These are phyloP conservation scores for Falco punctatus DNA, from an alignment of 2,113 vertebrate genomes.

Conservation along the genomic window DNA sequence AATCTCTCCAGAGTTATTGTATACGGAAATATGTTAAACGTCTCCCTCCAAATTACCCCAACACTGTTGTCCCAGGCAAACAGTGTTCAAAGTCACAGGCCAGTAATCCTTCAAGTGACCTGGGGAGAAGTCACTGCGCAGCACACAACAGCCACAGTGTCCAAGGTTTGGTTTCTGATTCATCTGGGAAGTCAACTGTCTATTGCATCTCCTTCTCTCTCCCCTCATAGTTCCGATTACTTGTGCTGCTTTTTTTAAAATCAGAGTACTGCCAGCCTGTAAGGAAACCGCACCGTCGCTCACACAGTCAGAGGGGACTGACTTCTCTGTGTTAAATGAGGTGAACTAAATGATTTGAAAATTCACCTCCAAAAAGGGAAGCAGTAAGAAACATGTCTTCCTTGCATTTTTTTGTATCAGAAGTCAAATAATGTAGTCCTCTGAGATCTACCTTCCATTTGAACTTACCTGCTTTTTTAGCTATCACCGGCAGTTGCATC, in stretches of 20 bases:
- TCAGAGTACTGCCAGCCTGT: not conserved
- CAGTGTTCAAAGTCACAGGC: not conserved
- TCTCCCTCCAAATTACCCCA: not conserved
- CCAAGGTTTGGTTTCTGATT: not conserved
- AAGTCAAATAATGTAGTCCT: not conserved
- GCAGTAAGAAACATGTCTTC: not conserved
- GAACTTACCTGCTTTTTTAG: constrained; percentile 51
- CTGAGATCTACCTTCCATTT: not conserved
- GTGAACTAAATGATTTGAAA: not conserved
- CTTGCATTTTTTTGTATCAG: not conserved
- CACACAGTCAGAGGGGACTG: not conserved
- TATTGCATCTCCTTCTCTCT: not conserved
- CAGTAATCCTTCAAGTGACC: not conserved
- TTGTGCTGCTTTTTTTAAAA: not conserved
- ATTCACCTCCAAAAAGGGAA: not conserved
- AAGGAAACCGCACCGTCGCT: not conserved
- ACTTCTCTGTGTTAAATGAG: not conserved
- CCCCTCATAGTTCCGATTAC: not conserved
- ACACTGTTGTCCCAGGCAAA: not conserved
- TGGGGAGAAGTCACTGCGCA: not conserved
- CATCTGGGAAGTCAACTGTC: not conserved
- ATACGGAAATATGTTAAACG: accelerated
- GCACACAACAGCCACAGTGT: not conserved
- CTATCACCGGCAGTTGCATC: not conserved
- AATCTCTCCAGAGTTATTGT: not conserved